A percentile compares a stretch with the other conserved stretches of the same genome.
phyloP scores from a whole-genome alignment of 1,140 invertebrate species.

The Drosophila nigrodunni region DNA sequence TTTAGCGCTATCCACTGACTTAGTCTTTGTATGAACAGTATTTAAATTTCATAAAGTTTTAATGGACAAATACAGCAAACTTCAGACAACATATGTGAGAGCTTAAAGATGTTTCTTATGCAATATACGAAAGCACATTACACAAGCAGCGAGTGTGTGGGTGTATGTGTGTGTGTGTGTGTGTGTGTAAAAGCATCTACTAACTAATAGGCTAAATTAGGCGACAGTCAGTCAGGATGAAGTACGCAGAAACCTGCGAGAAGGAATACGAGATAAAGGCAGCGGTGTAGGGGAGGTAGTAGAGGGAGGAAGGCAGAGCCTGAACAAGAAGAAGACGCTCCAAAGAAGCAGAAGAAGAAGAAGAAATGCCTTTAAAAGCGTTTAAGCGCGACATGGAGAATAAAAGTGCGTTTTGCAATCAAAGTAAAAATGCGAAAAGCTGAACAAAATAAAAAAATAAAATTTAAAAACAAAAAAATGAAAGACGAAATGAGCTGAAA shows the following conservation, averaged over 20 bases:
- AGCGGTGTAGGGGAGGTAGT: not conserved
- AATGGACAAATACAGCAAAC: not conserved
- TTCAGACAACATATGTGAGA: not conserved
- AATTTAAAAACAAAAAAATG: not conserved
- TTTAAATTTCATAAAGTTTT: no score
- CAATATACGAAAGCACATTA: not conserved
- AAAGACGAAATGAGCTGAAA: slow-evolving; percentile 17
- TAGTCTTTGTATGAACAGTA: not conserved
- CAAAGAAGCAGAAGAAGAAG: not conserved
- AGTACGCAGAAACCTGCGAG: slow-evolving; percentile 6
- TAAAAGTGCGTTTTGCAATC: slow-evolving; percentile 80
- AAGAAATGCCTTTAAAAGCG: slow-evolving; percentile 61
- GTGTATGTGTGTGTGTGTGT: slow-evolving; percentile 32
- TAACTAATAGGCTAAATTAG: slow-evolving; percentile 79
- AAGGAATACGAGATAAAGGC: slow-evolving; percentile 4
- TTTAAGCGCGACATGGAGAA: slow-evolving; percentile 71
- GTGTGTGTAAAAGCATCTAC: slow-evolving; percentile 68
- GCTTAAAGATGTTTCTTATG: slow-evolving; percentile 25
- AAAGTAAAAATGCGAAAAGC: slow-evolving; percentile 72
- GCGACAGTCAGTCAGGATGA: slow-evolving; percentile 35
- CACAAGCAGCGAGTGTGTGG: not conserved
- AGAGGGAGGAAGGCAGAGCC: not conserved
- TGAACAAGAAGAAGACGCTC: not conserved
- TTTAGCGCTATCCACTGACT: no score
- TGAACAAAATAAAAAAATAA: slow-evolving; percentile 20